Evolutionary conservation across 1,140 invertebrate species (phyloP).

Genomic region (Meloidogyne hapla): DNA sequence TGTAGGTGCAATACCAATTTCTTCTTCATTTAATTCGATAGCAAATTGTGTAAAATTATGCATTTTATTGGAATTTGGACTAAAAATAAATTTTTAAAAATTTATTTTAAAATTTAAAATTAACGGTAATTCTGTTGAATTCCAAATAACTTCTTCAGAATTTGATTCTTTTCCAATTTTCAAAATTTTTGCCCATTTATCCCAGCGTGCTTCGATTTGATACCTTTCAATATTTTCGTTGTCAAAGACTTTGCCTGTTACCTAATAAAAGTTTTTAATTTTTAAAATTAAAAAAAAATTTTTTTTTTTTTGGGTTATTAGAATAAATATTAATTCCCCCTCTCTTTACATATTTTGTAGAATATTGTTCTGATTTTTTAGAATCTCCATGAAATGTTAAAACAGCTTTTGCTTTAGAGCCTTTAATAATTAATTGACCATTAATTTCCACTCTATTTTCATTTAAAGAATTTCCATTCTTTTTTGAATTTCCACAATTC

Average conservation of each 20-base stretch:
- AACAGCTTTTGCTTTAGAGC: conserved; percentile 73
- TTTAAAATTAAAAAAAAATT: no score
- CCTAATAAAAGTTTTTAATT: conserved; percentile 79
- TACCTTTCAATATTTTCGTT: conserved; percentile 71
- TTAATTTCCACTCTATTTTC: conserved; percentile 72
- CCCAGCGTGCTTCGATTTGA: conserved; percentile 76
- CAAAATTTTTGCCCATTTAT: conserved; percentile 70
- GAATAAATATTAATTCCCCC: no score
- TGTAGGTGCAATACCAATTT: conserved; percentile 87
- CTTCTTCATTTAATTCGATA: conserved; percentile 87
- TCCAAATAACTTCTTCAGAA: conserved; percentile 23
- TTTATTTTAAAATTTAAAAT: not conserved
- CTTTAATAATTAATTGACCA: conserved; percentile 74
- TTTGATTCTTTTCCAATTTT: not conserved
- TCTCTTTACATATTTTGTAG: not conserved
- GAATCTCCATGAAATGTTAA: not conserved
- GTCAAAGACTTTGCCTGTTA: conserved; percentile 96
- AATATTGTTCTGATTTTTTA: not conserved
- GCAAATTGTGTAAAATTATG: conserved; percentile 93
- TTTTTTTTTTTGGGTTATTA: no score
- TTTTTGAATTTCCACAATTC: conserved; percentile 72
- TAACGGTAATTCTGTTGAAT: conserved; percentile 27
- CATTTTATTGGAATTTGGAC: conserved; percentile 68
- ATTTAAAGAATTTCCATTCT: conserved; percentile 98
- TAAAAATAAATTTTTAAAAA: not conserved